Base-by-base conservation (phyloP, 2,797 vertebrate genomes). In the Leuciscus waleckii region DNA sequence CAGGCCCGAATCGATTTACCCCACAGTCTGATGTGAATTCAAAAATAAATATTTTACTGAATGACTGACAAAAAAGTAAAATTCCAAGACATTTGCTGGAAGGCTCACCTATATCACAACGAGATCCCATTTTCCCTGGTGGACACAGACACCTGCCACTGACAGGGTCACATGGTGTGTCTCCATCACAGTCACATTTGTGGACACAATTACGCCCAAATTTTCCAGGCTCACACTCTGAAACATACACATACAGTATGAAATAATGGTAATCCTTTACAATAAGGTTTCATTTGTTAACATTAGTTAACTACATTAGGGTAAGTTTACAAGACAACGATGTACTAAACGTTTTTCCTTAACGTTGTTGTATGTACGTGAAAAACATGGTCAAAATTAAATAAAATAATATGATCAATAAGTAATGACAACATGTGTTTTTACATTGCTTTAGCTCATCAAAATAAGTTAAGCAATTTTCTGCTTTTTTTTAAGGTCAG, bases 131-230 rank as follows among this genome's bases (percentile, higher is more conserved):
- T 86, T 87, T 95, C 16, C 96, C 96, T 0, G 95, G 95, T 0
- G 94, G 95, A 10, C 96, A 97, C 0, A 94, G 86, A 88, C 96
- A 97, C 43, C 1, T 91, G 51, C 96, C 96, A 0, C 86, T 94
- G 83, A 83, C 5, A 0, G 94, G 92, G 56, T 97, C 85, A 0
- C 96, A 97, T 14, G 93, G 86, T 0, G 75, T 90, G 0, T 74
- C 84, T 0, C 61, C 85, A 0, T 81, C 43, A 0, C 96, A 97
- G 88, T 92, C 90, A 14, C 96, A 97, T 58, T 0, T 74, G 58
- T 87, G 88, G 65, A 4, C 89, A 83, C 96, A 97, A 3, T 90
- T 91, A 2, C 92, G 82, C 0, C 96, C 96, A 0, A 92, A 96
- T 0, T 7, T 91, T 1, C 96, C 96, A 0, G 87, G 88, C 65